Conservation (phyloP, 2,113 vertebrate genomes). For the Melanocharis versteri region DNA sequence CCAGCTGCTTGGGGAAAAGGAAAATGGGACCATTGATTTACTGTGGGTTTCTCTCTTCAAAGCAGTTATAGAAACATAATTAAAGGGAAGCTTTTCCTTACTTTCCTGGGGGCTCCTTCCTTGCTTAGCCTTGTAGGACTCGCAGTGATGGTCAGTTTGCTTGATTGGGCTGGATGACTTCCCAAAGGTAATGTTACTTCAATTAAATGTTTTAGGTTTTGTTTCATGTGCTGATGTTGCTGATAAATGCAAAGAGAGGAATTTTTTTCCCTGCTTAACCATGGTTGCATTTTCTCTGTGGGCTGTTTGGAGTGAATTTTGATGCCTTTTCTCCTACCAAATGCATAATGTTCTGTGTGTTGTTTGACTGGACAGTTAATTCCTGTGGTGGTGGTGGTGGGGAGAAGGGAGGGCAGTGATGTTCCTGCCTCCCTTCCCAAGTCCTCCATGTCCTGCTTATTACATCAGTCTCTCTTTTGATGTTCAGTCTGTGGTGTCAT, state of each 20-base stretch:
- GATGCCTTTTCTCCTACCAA: slow-evolving; percentile 16
- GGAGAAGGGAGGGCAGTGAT: background rate
- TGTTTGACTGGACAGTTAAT: background rate
- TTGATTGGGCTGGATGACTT: slow-evolving; percentile 50
- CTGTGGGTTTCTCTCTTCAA: slow-evolving; percentile 49
- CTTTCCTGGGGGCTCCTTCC: slow-evolving; percentile 48
- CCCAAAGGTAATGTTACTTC: slow-evolving; percentile 35
- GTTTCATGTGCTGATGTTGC: slow-evolving; percentile 38
- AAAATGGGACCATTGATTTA: slow-evolving; percentile 32
- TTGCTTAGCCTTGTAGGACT: slow-evolving; percentile 57
- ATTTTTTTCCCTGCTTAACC: slow-evolving; percentile 4
- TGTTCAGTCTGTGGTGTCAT: background rate
- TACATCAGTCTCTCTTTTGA: slow-evolving; percentile 3
- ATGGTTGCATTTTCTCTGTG: slow-evolving; percentile 29
- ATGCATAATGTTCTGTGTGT: background rate
- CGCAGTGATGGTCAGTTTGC: slow-evolving; percentile 52
- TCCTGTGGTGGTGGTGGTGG: background rate
- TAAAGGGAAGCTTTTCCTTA: slow-evolving; percentile 48
- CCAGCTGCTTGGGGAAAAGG: slow-evolving; percentile 60
- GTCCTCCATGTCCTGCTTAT: slow-evolving; percentile 6
- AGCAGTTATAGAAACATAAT: slow-evolving; percentile 42
- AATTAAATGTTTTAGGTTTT: slow-evolving; percentile 18
- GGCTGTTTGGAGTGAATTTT: slow-evolving; percentile 30
- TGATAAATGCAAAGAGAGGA: slow-evolving; percentile 31
- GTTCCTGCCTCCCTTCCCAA: background rate